Evolutionary conservation across 2,797 vertebrate species (phyloP), one percentile per base, ranked within the genome.

Genomic region (Lagorchestes hirsutus): DNA sequence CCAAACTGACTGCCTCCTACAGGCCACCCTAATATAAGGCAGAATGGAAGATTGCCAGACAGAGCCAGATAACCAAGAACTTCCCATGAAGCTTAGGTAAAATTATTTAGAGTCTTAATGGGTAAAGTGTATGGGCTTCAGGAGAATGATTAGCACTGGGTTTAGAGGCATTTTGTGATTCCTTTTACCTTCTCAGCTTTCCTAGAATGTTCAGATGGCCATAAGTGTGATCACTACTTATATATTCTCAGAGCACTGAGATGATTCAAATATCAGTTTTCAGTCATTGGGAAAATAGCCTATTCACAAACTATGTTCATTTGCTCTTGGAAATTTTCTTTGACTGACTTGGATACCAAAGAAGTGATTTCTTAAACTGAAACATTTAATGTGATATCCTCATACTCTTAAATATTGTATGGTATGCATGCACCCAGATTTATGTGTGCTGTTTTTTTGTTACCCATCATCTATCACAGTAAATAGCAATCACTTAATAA

Each of bases 161-260:
- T 27, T 94, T 34, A 93, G n/a, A 90, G 62, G 96, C 62, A 92
- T 90, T 95, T 96, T 91, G 96, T 97, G 87, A 95, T 94, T 92
- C 56, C 93, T 96, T 97, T 94, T 96, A 96, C 93, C 67, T 97
- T 93, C 95, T 90, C 93, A 90, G 87, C 59, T 97, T 97, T 91
- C 91, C 95, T 95, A 59, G 94, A 94, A 97, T 90, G 94, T 94
- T 94, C 91, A 97, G 94, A 97, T 95, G 95, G 92, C 94, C 93
- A 90, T 55, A 95, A 96, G 50, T 91, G 91, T 97, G 57, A 92
- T 58, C 92, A 55, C 82, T 34, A 90, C 95, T 98, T 96, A 57
- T 5, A 29, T n/a, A 90, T 67, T 18, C 93, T 18, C 40, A 91
- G 93, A 34, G 91, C 93, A 6, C 22, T 93, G 96, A 92, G 54